Percentiles rank a stretch among this genome's conserved stretches.
phyloP scores from a whole-genome alignment of 2,113 vertebrate genomes.

The Desmodus rotundus region DNA sequence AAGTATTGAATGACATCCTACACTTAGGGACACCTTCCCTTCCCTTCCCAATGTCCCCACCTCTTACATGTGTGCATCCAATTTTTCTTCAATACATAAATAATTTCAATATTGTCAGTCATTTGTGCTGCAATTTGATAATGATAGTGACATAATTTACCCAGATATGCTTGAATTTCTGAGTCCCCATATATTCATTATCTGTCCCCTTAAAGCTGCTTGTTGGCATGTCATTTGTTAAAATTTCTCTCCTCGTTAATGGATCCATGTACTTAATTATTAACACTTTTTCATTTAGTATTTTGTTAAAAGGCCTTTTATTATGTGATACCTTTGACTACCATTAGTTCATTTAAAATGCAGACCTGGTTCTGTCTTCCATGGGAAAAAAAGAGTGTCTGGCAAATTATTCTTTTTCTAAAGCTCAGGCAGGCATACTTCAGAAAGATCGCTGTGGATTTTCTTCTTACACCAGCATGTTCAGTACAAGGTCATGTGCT shows the following conservation, averaged over 20 bases:
- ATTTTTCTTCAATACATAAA: neutral
- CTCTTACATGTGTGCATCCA: neutral
- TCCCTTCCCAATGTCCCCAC: neutral
- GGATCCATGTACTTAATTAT: neutral
- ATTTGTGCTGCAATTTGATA: neutral
- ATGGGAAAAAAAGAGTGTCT: neutral
- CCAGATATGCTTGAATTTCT: neutral
- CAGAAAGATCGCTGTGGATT: neutral
- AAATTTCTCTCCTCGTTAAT: neutral
- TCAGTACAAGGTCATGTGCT: neutral
- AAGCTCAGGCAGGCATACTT: neutral
- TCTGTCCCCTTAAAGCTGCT: neutral
- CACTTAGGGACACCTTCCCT: accelerated
- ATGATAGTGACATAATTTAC: neutral
- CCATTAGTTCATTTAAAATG: conserved; percentile 42
- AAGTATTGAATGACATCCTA: neutral
- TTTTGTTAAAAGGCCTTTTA: conserved; percentile 1
- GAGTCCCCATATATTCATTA: neutral
- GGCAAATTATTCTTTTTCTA: neutral
- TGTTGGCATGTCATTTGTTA: neutral
- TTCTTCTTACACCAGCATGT: neutral
- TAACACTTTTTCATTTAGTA: neutral
- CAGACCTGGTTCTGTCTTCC: conserved; percentile 2
- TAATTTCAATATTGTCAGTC: neutral
- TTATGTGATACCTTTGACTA: conserved; percentile 12